A percentile compares a stretch with the other conserved stretches of the same genome.
Evolutionary conservation across 2,797 vertebrate genomes (phyloP).

Genomic region (Chiloscyllium punctatum): DNA sequence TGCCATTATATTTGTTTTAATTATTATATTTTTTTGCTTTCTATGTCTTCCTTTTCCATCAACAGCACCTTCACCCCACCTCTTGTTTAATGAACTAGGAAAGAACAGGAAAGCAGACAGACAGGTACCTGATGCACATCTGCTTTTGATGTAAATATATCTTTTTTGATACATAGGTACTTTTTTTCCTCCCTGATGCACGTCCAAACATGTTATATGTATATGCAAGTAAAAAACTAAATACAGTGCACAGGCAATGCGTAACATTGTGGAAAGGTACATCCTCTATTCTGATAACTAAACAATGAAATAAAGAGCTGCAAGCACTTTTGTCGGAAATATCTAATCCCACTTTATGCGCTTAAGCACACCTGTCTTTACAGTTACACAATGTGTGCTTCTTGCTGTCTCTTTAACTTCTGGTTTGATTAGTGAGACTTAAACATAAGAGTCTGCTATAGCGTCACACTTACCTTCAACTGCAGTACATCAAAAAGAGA

Average conservation of each 20-base stretch:
- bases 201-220: constrained; percentile 12
- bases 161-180: not conserved
- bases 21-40: constrained; percentile 33
- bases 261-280: not conserved
- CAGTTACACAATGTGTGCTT: not conserved
- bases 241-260: not conserved
- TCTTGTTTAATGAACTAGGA: not conserved
- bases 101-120: constrained; percentile 30
- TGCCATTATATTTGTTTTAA: not conserved
- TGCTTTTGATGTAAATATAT: constrained; percentile 25
- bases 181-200: not conserved
- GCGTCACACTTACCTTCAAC: not conserved
- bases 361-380: not conserved
- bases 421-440: not conserved
- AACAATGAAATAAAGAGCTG: not conserved
- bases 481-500: not conserved
- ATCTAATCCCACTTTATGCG: not conserved
- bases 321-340: not conserved
- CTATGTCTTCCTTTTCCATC: constrained; percentile 21
- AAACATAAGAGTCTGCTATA: not conserved
- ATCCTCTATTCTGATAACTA: not conserved
- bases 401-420: not conserved
- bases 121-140: constrained; percentile 7
- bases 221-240: not conserved
- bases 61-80: not conserved